Evolutionary conservation across 2,113 vertebrate species (phyloP), one percentile per base, ranked within the genome.

Genomic region (Siniperca chuatsi): DNA sequence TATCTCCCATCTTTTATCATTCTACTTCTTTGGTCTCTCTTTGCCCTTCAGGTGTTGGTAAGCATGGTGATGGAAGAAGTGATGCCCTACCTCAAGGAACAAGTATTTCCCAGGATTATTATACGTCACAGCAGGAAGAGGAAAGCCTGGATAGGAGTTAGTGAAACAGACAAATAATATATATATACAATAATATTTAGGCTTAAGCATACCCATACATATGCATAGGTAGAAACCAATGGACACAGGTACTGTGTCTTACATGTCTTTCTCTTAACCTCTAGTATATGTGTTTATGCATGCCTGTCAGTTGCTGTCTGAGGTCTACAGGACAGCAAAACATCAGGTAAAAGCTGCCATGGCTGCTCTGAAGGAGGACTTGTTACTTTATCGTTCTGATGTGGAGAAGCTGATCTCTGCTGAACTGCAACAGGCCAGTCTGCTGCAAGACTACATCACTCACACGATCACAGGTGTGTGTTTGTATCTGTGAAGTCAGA

Each of bases 61-160:
- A 29, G 54, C 44, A 73, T 70, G 6, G 42, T 64, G 52, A 81
- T 77, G 57, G 67, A 83, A 60, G 79, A 77, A 71, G 20, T 78
- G 60, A 71, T 75, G 50, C 15, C 54, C 2, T 74, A 74, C 73
- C 68, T 86, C 20, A 81, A 61, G 10, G 44, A 79, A 6, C 23
- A 68, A 75, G 40, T 69, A 35, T 76, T 79, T 64, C 16, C 35
- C 33, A 74, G 54, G 33, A 82, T 87, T 35, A 35, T 20, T 64
- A 16, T 15, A 37, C 20, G 6, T 42, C 42, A 55, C 12, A 75
- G n/a, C 8, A 46, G 48, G 20, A 82, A 2, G 50, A 75, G 35
- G 55, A 58, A 69, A 40, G 65, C 25, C 29, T 78, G 85, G 85
- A 75, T 85, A 64, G 85, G 55, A 74, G 79, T 72, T 20, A 60